Conservation (phyloP, 2,797 vertebrate genomes). For the Microctenopoma steveboyesi region DNA sequence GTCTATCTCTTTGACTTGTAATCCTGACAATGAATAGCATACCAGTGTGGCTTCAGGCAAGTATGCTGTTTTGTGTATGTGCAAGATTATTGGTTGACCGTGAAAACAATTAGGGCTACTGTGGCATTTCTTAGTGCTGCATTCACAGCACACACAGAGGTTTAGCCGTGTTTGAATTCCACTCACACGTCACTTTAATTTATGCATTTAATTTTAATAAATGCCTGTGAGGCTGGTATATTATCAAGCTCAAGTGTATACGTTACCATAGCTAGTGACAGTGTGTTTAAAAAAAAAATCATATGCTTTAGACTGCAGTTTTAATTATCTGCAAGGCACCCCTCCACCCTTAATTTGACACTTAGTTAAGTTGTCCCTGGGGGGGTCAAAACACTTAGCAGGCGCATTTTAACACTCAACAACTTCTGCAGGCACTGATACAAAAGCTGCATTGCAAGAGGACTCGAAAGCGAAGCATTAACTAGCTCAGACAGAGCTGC, state of each 20-base stretch:
- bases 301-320: slow-evolving; percentile 43
- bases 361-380: slow-evolving; percentile 66
- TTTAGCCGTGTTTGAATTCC: slow-evolving; percentile 39
- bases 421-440: slow-evolving; percentile 55
- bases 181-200: slow-evolving; percentile 61
- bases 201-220: slow-evolving; percentile 76
- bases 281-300: slow-evolving; percentile 8
- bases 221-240: slow-evolving; percentile 54
- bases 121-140: slow-evolving; percentile 6
- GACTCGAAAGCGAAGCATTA: slow-evolving; percentile 29
- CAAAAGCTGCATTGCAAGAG: slow-evolving; percentile 35
- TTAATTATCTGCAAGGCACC: slow-evolving; percentile 63
- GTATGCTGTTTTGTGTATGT: slow-evolving; percentile 2
- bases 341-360: slow-evolving; percentile 63
- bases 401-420: slow-evolving; percentile 51
- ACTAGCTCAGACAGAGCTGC: slow-evolving; percentile 7
- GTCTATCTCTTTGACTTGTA: slow-evolving; percentile 4
- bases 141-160: slow-evolving; percentile 15
- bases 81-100: slow-evolving; percentile 5
- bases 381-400: slow-evolving; percentile 67
- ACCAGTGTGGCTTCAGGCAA: not conserved
- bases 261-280: slow-evolving; percentile 38
- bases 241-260: slow-evolving; percentile 35
- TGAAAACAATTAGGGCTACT: slow-evolving; percentile 12
- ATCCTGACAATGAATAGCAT: slow-evolving; percentile 10